Conservation (phyloP, 2,888 invertebrate genomes). For the Tethea ocularis region DNA sequence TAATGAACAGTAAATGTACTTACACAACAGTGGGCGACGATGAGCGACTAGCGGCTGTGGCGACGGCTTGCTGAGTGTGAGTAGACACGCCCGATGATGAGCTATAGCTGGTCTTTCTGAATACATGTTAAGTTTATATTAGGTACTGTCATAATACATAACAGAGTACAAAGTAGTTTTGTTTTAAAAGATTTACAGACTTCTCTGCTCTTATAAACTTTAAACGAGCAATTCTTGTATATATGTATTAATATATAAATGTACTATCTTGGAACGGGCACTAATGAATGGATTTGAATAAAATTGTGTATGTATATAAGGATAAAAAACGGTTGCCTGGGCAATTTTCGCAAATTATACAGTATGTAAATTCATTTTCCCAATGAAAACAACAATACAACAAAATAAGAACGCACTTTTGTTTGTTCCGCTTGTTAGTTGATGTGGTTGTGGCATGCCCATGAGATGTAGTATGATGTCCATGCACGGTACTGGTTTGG, state of each 20-base stretch:
- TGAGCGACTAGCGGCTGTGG: slow-evolving; percentile 69
- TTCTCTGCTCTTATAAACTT: too few species aligned
- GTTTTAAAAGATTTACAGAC: too few species aligned
- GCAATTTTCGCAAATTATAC: neutral
- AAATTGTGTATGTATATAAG: neutral
- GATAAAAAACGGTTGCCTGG: too few species aligned
- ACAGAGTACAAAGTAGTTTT: too few species aligned
- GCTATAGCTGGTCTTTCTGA: slow-evolving; percentile 68
- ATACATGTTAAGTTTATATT: neutral
- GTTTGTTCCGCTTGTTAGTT: slow-evolving; percentile 74
- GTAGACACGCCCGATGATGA: slow-evolving; percentile 51
- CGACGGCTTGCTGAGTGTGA: slow-evolving; percentile 59
- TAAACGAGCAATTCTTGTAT: too few species aligned
- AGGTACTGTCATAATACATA: too few species aligned
- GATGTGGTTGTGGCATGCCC: slow-evolving; percentile 51
- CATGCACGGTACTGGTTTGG: slow-evolving; percentile 53
- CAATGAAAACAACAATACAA: too few species aligned
- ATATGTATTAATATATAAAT: too few species aligned
- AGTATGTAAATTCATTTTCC: too few species aligned
- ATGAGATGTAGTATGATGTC: slow-evolving; percentile 66
- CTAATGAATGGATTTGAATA: too few species aligned
- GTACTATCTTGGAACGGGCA: too few species aligned
- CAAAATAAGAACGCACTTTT: slow-evolving; percentile 60
- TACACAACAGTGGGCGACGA: slow-evolving; percentile 77
- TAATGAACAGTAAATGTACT: slow-evolving; percentile 26